These are phyloP conservation scores for Epinephelus fuscoguttatus DNA, from an alignment of 2,113 vertebrate genomes.

Conservation along the genomic window DNA sequence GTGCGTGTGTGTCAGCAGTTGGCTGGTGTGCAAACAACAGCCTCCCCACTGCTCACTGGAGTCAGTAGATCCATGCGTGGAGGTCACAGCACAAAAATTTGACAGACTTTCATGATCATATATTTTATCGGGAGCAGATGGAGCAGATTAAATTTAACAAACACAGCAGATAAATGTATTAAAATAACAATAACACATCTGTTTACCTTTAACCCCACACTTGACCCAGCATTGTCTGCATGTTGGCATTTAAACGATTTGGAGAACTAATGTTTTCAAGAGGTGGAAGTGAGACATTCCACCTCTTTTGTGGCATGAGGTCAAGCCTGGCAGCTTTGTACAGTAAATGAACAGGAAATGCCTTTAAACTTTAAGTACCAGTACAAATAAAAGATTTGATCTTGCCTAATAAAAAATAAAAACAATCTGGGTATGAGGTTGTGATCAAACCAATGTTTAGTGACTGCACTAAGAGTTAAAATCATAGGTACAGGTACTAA, in stretches of 20 bases:
- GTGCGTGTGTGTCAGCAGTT: conserved; percentile 28
- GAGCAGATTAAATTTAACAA: conserved; percentile 12
- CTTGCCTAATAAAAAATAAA: too few relatives aligned
- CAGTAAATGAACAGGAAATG: neutral
- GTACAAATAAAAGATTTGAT: neutral
- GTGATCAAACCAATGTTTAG: neutral
- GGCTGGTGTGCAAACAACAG: conserved; percentile 39
- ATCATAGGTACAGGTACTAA: neutral
- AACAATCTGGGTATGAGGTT: neutral
- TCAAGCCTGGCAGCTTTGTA: neutral
- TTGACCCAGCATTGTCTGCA: conserved; percentile 5
- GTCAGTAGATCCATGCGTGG: conserved; percentile 9
- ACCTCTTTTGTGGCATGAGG: neutral
- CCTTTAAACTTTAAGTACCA: neutral
- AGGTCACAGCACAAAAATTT: conserved; percentile 43
- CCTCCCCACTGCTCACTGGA: conserved; percentile 27
- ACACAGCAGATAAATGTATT: conserved; percentile 12
- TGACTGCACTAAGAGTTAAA: neutral
- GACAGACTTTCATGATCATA: neutral
- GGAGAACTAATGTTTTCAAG: neutral
- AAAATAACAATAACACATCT: conserved; percentile 28
- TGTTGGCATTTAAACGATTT: neutral
- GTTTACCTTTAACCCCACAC: conserved; percentile 15
- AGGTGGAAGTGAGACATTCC: neutral
- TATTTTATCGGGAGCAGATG: conserved; percentile 41